Percentiles rank a stretch among this genome's conserved stretches.
phyloP scores from a whole-genome alignment of 2,797 vertebrate genomes.

The Thamnophis elegans region DNA sequence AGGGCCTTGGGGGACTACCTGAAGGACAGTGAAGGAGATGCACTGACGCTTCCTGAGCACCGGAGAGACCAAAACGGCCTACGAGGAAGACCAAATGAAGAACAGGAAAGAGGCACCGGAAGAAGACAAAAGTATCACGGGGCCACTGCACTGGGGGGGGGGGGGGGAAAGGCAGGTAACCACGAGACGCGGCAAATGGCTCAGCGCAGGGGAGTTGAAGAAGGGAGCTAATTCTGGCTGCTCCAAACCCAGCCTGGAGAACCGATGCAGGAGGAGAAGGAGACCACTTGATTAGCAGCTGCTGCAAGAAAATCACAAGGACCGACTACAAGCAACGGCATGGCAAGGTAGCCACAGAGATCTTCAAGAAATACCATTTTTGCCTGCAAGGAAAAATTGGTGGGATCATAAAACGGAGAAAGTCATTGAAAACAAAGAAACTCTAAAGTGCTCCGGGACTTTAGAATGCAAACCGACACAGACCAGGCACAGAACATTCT shows the following conservation, averaged over 20 bases:
- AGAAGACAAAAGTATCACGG: neutral
- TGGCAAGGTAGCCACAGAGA: neutral
- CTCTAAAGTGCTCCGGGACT: too few species aligned
- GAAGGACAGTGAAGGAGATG: neutral
- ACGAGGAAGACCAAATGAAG: neutral
- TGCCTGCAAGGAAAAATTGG: neutral
- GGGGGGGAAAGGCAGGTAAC: neutral
- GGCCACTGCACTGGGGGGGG: too few species aligned
- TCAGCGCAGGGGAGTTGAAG: neutral
- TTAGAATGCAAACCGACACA: too few species aligned
- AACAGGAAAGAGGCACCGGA: neutral
- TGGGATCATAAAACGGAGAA: too few species aligned
- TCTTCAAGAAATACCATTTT: neutral
- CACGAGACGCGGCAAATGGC: neutral
- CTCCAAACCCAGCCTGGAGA: neutral
- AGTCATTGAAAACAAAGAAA: too few species aligned
- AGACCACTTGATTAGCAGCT: neutral
- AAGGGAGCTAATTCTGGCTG: neutral
- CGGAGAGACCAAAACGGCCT: neutral
- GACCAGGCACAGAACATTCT: too few species aligned
- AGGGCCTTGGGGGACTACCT: neutral
- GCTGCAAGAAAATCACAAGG: neutral
- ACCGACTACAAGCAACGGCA: neutral
- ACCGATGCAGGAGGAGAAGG: too few species aligned
- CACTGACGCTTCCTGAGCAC: neutral